phyloP scores from a whole-genome alignment of 2,797 vertebrate species.

The Macropodus opercularis region DNA sequence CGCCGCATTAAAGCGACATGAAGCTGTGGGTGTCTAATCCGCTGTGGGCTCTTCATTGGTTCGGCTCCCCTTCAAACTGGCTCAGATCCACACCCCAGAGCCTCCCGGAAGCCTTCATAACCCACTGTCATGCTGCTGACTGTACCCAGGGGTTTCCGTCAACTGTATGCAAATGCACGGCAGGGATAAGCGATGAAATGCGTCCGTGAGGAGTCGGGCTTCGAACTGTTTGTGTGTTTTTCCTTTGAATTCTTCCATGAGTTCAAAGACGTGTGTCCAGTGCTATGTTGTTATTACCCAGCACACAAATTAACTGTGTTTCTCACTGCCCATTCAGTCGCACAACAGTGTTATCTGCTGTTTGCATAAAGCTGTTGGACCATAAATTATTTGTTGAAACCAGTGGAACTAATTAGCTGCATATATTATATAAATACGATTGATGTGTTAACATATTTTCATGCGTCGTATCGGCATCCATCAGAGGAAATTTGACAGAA shows the following conservation, averaged over 20 bases:
- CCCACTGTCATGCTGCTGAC: constrained; percentile 79
- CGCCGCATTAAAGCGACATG: constrained; percentile 83
- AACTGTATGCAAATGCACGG: constrained; percentile 71
- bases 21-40: constrained; percentile 86
- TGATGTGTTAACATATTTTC: constrained; percentile 34
- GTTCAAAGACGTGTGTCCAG: constrained; percentile 56
- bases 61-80: constrained; percentile 82
- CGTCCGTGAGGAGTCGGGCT: constrained; percentile 57
- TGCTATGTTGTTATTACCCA: constrained; percentile 45
- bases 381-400: constrained; percentile 55
- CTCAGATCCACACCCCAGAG: constrained; percentile 84
- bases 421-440: constrained; percentile 54
- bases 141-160: constrained; percentile 75
- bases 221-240: constrained; percentile 42
- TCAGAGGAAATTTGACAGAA: constrained; percentile 23
- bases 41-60: constrained; percentile 82
- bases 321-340: constrained; percentile 44
- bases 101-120: constrained; percentile 79
- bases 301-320: constrained; percentile 36
- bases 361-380: constrained; percentile 65
- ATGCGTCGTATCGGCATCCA: constrained; percentile 26
- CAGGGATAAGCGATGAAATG: constrained; percentile 60
- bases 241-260: constrained; percentile 51
- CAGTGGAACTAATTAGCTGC: constrained; percentile 59
- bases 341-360: constrained; percentile 59